Base-by-base conservation (phyloP, 2,113 vertebrate species). In the Bambusicola thoracicus region DNA sequence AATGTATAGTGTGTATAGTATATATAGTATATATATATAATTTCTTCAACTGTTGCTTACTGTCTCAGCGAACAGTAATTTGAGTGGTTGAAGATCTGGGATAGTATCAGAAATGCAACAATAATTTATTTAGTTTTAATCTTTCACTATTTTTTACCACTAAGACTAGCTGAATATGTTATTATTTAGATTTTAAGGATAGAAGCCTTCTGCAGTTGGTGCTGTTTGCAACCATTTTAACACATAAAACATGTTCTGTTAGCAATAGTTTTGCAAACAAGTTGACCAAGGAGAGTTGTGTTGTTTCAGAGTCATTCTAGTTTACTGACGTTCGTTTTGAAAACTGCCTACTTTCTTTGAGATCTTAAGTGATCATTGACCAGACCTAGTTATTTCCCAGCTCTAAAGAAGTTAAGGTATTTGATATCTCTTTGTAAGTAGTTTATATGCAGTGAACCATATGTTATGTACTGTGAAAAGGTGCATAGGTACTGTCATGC, bases 401-500 rank as follows among this genome's bases (percentile, higher is more conserved):
- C 20, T 62, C 46, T 68, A 68, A 74, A 61, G 53, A 53, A 36
- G 6, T 4, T 8, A 6, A 68, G 13, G 36, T 20, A 46, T 21
- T 13, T 41, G 10, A 14, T 49, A 48, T 20, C 7, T 75, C 14
- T 66, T 49, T 66, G 44, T 36, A 32, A 34, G 21, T 4, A 67
- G 8, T 61, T 85, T 34, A 25, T 38, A 65, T 51, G 14, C 27
- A 38, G 22, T 30, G 36, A 81, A 65, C 32, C 30, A 5, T 51
- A 25, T 36, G 11, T 75, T 75, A 24, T 34, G 8, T 13, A 49
- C 21, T 38, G 4, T 43, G 56, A 65, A 32, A 30, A 43, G 13
- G 8, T 21, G 19, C 77, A 65, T 32, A 46, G 38, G 6, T 0
- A 4, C 29, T 25, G 25, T 43, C 41, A 25, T 5, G 1, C 3